Evolutionary conservation across 1,140 invertebrate species (phyloP).

Genomic region (Brachionus paranguensis): DNA sequence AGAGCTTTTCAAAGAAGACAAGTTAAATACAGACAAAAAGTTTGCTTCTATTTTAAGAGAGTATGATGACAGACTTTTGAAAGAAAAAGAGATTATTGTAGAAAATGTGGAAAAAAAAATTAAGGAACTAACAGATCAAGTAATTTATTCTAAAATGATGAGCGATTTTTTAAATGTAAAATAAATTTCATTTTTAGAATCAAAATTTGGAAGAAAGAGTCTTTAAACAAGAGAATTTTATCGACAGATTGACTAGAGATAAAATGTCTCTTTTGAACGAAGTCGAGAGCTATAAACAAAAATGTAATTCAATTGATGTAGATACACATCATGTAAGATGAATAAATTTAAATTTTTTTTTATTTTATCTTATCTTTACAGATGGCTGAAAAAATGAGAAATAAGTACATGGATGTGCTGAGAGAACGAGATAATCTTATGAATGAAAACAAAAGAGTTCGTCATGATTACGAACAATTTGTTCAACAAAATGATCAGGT

Average conservation of each 20-base stretch:
- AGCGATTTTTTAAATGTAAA: background rate
- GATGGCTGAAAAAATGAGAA: constrained; percentile 32
- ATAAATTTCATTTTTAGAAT: background rate
- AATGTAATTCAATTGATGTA: constrained; percentile 39
- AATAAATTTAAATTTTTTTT: background rate
- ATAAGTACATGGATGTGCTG: constrained; percentile 19
- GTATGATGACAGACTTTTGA: background rate
- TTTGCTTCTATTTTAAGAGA: background rate
- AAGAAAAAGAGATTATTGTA: background rate
- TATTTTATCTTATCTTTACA: background rate
- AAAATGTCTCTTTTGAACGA: background rate
- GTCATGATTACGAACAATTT: constrained; percentile 28
- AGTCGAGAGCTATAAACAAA: constrained; percentile 31
- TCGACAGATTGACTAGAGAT: constrained; percentile 18
- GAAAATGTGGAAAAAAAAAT: constrained; percentile 11
- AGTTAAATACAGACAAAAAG: constrained; percentile 8
- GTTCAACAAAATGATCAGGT: constrained; percentile 35
- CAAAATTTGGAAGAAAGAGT: constrained; percentile 15
- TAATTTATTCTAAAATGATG: background rate
- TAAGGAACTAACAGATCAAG: background rate
- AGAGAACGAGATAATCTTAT: constrained; percentile 29
- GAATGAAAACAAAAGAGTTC: constrained; percentile 11
- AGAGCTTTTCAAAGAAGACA: background rate
- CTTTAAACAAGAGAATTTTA: constrained; percentile 31
- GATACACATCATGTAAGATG: constrained; percentile 10